These are phyloP conservation scores for Megaustenia siamemsis DNA, from an alignment of 2,888 invertebrate genomes.

Conservation along the genomic window DNA sequence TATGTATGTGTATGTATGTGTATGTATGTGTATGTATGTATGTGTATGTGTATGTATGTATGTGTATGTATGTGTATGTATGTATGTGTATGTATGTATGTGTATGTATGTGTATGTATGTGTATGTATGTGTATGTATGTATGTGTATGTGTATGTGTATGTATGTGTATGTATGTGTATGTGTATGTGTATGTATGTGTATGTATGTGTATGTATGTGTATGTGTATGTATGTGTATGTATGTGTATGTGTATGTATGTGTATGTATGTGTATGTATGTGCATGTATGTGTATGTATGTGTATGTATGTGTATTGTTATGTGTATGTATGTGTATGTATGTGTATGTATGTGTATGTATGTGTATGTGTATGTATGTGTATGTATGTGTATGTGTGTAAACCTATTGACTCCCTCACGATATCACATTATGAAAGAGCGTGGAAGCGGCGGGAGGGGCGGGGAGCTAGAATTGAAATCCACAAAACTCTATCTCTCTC, in stretches of 20 bases:
- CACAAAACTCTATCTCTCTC: too few relatives aligned
- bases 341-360: slow-evolving; percentile 7
- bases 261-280: not conserved
- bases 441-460: too few relatives aligned
- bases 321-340: slow-evolving; percentile 17
- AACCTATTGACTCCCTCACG: too few relatives aligned
- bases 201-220: not conserved
- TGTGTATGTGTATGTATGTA: not conserved
- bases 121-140: not conserved
- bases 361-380: not conserved
- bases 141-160: not conserved
- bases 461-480: too few relatives aligned
- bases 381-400: not conserved
- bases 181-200: not conserved
- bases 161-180: not conserved
- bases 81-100: not conserved
- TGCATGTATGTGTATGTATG: slow-evolving; percentile 24
- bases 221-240: not conserved
- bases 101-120: not conserved
- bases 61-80: not conserved
- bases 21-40: not conserved
- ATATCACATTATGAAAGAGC: too few relatives aligned
- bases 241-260: not conserved
- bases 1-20: too few relatives aligned
- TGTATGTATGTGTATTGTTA: slow-evolving; percentile 33